These are phyloP conservation scores for Eurypyga helias DNA, from an alignment of 2,113 vertebrate genomes.

Conservation along the genomic window DNA sequence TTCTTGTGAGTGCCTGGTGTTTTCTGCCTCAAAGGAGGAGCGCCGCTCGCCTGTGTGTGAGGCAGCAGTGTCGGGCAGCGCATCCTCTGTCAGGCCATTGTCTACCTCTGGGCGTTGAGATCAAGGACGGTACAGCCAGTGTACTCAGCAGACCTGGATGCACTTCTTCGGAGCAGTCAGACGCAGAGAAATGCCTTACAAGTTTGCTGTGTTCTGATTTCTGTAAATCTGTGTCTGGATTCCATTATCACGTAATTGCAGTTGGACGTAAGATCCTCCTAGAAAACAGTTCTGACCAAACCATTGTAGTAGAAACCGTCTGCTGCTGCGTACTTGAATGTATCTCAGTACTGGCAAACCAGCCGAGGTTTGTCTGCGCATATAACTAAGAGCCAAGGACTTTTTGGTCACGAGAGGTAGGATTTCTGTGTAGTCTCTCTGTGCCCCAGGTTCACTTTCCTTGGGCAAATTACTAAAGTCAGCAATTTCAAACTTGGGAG, in stretches of 20 bases:
- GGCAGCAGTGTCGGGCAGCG: background rate
- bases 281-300: conserved; percentile 6
- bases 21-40: background rate
- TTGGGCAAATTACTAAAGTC: conserved; percentile 58
- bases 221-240: conserved; percentile 35
- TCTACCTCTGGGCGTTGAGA: background rate
- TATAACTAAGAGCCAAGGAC: conserved; percentile 26
- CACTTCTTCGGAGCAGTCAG: background rate
- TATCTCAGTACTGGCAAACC: background rate
- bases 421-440: conserved; percentile 28
- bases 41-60: background rate
- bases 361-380: conserved; percentile 18
- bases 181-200: background rate
- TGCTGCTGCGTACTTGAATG: background rate
- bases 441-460: conserved; percentile 48
- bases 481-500: conserved; percentile 62
- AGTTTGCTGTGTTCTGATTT: background rate
- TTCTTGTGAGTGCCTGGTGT: fast-evolving
- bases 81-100: background rate
- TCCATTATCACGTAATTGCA: conserved; percentile 25
- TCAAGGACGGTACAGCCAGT: background rate
- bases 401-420: conserved; percentile 5
- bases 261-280: background rate
- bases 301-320: background rate
- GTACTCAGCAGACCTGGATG: background rate